phyloP scores from a whole-genome alignment of 2,888 invertebrate genomes.

The Junonia oenone region DNA sequence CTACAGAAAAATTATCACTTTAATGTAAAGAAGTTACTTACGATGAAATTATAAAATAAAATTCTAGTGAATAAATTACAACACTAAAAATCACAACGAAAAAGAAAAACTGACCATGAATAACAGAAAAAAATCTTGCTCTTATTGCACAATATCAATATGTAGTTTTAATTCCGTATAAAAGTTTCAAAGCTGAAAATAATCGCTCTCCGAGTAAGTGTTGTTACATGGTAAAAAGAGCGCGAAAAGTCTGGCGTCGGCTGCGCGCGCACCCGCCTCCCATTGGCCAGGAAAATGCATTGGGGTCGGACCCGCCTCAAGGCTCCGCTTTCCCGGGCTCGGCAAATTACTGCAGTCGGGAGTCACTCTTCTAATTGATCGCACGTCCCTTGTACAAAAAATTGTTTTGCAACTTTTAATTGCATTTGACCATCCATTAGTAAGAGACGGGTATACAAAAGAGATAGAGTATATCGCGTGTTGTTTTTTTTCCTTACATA shows the following conservation, averaged over 20 bases:
- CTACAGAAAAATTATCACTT: too few species aligned
- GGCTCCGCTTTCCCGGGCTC: conserved; percentile 6
- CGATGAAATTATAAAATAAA: too few species aligned
- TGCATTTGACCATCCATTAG: neutral
- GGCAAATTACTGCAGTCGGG: conserved; percentile 1
- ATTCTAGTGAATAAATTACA: too few species aligned
- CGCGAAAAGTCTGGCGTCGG: conserved; percentile 9
- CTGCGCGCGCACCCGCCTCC: neutral
- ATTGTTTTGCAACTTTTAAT: neutral
- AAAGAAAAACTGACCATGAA: too few species aligned
- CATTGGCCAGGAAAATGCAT: conserved; percentile 9
- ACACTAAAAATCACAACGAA: too few species aligned
- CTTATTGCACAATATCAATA: neutral
- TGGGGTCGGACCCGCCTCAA: conserved; percentile 3
- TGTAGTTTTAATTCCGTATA: too few species aligned
- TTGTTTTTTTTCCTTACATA: neutral
- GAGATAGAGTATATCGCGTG: neutral
- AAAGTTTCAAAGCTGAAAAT: neutral
- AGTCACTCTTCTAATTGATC: neutral
- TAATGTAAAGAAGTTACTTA: too few species aligned
- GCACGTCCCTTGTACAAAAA: neutral
- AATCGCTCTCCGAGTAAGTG: neutral
- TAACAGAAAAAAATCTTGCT: neutral
- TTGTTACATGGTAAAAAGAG: conserved; percentile 5
- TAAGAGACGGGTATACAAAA: neutral